Conservation (phyloP, 1,140 invertebrate species). For the Drosophila bocqueti region DNA sequence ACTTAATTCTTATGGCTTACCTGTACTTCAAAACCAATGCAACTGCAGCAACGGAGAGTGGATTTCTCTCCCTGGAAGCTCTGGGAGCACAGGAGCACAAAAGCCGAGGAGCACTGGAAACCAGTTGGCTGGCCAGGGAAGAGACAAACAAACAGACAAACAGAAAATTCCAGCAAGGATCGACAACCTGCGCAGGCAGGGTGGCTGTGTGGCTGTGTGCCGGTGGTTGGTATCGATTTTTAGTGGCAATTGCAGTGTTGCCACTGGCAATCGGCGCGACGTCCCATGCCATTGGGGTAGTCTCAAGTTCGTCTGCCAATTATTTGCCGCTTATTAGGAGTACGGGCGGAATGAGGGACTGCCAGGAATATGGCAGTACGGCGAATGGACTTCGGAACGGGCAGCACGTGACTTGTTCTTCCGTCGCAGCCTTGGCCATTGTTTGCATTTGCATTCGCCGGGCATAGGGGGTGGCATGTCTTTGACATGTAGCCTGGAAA, state of each 20-base stretch:
- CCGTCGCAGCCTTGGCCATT: constrained; percentile 70
- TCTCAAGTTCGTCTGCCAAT: constrained; percentile 83
- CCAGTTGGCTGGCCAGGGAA: constrained; percentile 24
- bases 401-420: constrained; percentile 77
- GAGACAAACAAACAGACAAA: constrained; percentile 33
- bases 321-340: constrained; percentile 81
- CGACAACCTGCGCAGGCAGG: constrained; percentile 69
- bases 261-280: constrained; percentile 23
- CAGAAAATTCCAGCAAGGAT: constrained; percentile 69
- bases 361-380: constrained; percentile 18
- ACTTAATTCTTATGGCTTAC: constrained; percentile 34
- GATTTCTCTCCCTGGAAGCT: constrained; percentile 13
- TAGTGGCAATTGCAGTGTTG: constrained; percentile 70
- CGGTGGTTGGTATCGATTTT: constrained; percentile 71
- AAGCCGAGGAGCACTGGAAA: constrained; percentile 30
- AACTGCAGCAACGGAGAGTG: constrained; percentile 30
- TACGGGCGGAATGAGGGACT: constrained; percentile 8
- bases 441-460: constrained; percentile 72
- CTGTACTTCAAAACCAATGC: constrained; percentile 40
- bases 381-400: constrained; percentile 27
- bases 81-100: constrained; percentile 1
- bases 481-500: constrained; percentile 62
- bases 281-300: constrained; percentile 71
- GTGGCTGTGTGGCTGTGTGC: constrained; percentile 38
- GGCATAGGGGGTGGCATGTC: constrained; percentile 42